Evolutionary conservation across 2,797 vertebrate species (phyloP), one percentile per base, ranked within the genome.

Genomic region (Coregonus ussuriensis): DNA sequence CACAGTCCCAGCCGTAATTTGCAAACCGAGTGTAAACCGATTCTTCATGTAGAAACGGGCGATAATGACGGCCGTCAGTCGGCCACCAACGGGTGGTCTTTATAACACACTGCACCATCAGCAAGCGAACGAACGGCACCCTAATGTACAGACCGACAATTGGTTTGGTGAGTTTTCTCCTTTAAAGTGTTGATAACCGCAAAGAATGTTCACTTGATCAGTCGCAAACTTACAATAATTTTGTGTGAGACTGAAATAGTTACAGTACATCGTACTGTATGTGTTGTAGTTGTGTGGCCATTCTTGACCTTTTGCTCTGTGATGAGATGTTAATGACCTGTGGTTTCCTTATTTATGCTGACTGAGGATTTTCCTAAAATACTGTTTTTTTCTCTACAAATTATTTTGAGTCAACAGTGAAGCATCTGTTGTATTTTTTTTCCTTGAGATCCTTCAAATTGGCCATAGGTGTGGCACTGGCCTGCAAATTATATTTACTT

Each of bases 401-500:
- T 14, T 4, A n/a, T 71, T 51, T 21, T 15, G 7, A 31, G 7
- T 72, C 41, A 72, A 72, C 51, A 52, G 47, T 52, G 21, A 52
- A 31, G 47, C 51, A 54, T 11, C 0, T 31, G 14, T 31, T 33
- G 29, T 33, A 21, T 72, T 13, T 35, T 4, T 4, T 72, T 71
- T 47, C 18, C 47, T 15, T 14, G 1, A 63, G 15, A 21, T 47
- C n/a, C 21, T 25, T 21, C 66, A 47, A n/a, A 71, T 51, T 7
- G 37, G 11, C 62, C 62, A 67, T 62, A 52, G 35, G 37, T 66
- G 62, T 66, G 33, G 33, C 11, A 13, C 33, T 66, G 62, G 59
- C 52, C 41, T 41, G 72, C 68, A 70, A 29, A 31, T 66, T 18
- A 62, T 66, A 21, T 66, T 68, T 75, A 11, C 63, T 6, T 29